These are phyloP conservation scores for Chaunax sp. DNA, from an alignment of 2,797 vertebrate species.

Conservation along the genomic window DNA sequence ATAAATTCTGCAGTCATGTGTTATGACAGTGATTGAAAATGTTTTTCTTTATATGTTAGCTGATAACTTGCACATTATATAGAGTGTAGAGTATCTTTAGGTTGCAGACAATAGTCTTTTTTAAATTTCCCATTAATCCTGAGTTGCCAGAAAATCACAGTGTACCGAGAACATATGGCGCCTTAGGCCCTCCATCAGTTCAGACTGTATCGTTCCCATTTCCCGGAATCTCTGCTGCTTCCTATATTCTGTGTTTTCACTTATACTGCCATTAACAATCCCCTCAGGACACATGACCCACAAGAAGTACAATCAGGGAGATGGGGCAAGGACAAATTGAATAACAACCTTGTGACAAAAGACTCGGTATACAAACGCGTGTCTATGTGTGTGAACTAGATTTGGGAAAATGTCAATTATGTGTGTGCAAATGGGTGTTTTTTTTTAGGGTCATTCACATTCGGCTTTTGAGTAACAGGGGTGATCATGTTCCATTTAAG, in stretches of 20 bases:
- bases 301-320: constrained; percentile 60
- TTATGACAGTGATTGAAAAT: constrained; percentile 60
- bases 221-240: constrained; percentile 79
- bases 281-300: constrained; percentile 74
- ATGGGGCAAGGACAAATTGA: constrained; percentile 64
- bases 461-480: not conserved
- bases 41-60: constrained; percentile 48
- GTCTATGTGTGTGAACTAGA: not conserved
- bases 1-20: constrained; percentile 7
- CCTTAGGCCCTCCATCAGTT: constrained; percentile 61
- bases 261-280: constrained; percentile 75
- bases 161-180: constrained; percentile 70
- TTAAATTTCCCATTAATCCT: constrained; percentile 8
- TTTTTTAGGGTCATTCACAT: constrained; percentile 7
- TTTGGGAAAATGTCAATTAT: constrained; percentile 11
- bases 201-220: constrained; percentile 73
- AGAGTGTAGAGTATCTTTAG: constrained; percentile 2
- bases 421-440: not conserved
- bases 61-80: constrained; percentile 14
- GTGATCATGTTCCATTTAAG: constrained; percentile 48
- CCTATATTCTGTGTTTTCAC: constrained; percentile 78
- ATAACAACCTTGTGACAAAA: constrained; percentile 69
- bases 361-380: constrained; percentile 32
- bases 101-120: constrained; percentile 17
- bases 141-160: constrained; percentile 58